A percentile compares a stretch with the other conserved stretches of the same genome.
These are phyloP conservation scores for Pandemis corylana DNA, from an alignment of 2,888 invertebrate genomes.

Conservation along the genomic window DNA sequence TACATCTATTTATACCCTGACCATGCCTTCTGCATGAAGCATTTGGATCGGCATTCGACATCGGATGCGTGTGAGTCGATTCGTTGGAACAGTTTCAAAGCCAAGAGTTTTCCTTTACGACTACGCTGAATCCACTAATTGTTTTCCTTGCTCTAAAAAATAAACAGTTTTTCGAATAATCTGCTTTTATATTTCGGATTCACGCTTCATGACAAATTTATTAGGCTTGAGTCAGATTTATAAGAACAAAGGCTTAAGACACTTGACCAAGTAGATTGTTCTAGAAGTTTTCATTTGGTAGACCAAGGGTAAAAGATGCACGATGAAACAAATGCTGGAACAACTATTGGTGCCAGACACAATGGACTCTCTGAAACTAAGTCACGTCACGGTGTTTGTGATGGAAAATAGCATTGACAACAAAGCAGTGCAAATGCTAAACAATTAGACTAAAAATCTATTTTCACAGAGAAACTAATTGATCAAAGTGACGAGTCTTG, in stretches of 20 bases:
- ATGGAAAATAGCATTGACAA: neutral
- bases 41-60: conserved; percentile 36
- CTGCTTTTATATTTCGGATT: neutral
- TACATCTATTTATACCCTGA: conserved; percentile 38
- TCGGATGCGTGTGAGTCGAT: conserved; percentile 31
- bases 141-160: conserved; percentile 20
- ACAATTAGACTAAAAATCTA: neutral
- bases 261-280: neutral
- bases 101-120: conserved; percentile 43
- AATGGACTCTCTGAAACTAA: neutral
- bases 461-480: neutral
- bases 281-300: neutral
- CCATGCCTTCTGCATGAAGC: conserved; percentile 40
- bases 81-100: conserved; percentile 43
- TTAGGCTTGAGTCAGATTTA: conserved; percentile 18
- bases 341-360: neutral
- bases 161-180: conserved; percentile 14
- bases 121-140: conserved; percentile 22
- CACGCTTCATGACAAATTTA: conserved; percentile 5
- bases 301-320: neutral
- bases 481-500: neutral
- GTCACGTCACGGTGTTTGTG: conserved; percentile 4
- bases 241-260: conserved; percentile 2
- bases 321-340: neutral
- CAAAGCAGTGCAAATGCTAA: neutral